Base-by-base conservation (phyloP, 2,888 invertebrate species). In the Endomychus coccineus region DNA sequence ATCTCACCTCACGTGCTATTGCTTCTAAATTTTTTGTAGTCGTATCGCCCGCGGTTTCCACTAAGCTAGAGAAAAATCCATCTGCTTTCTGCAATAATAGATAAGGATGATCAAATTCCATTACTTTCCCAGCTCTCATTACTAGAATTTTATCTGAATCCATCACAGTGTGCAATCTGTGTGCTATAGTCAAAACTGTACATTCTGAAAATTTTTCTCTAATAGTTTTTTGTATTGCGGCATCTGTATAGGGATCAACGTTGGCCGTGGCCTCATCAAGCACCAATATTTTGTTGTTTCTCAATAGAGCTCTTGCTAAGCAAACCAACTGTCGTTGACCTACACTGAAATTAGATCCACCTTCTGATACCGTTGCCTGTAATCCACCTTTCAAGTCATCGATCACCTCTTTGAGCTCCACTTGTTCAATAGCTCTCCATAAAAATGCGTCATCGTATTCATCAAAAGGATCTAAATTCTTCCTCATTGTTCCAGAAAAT, bases 161-260 rank as follows among this genome's bases (percentile, higher is more conserved):
- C 81, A 90, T 87, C 32, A 90, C 83, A 0, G 89, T 90, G 55
- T 89, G 79, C 7, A 91, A 71, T 19, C 89, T 73, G 65, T 90
- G 89, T 12, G 89, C 89, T 29, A 90, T 85, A 1, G 88, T 89
- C 27, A 90, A 71, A 15, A 90, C 87, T 0, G 88, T 86, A 58
- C 87, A 88, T 19, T 77, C 70, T 1, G 71, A 73, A 59, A 88
- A 88, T 59, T 84, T 83, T 30, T 69, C 71, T 43, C 85, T 70
- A 40, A 89, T 87, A 0, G 86, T 84, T 16, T 71, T 70, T 57
- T 89, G 88, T 44, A 89, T 88, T 11, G 87, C 61, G 1, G 73
- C 73, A 56, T 88, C 87, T 15, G 87, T 88, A 33, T 79, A 77
- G 0, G 80, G 81, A 65, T 88, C 87, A 2, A 87, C 84, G 57